These are phyloP conservation scores for Bothrops jararaca DNA, from an alignment of 2,113 vertebrate species.

Conservation along the genomic window DNA sequence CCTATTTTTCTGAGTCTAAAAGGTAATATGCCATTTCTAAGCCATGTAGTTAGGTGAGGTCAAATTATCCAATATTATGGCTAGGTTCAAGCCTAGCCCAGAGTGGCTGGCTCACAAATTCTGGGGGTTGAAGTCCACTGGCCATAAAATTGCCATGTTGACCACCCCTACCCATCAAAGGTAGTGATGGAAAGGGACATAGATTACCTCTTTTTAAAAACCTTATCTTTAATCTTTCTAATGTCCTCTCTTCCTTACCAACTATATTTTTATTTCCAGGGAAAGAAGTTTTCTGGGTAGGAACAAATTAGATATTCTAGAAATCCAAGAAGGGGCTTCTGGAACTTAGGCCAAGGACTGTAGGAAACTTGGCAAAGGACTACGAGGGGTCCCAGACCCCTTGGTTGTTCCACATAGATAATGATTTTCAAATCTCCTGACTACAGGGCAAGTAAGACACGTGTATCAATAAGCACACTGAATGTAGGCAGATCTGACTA, in stretches of 20 bases:
- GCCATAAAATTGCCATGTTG: not conserved
- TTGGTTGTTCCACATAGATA: not conserved
- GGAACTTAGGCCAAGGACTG: not conserved
- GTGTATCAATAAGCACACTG: not conserved
- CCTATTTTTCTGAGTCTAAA: not conserved
- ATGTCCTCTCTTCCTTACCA: not conserved
- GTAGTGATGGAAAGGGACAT: not conserved
- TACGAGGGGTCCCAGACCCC: not conserved
- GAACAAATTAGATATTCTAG: not conserved
- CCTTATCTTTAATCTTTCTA: not conserved
- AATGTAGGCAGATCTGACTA: not conserved
- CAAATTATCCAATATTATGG: not conserved
- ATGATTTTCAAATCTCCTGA: not conserved
- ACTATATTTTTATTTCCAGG: not conserved
- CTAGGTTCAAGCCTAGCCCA: not conserved
- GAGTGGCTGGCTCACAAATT: not conserved
- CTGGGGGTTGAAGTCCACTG: not conserved
- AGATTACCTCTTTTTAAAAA: not conserved
- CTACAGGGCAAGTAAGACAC: not conserved
- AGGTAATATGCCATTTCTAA: not conserved
- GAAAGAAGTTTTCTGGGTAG: not conserved
- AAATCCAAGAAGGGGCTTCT: not conserved
- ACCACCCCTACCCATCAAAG: not conserved
- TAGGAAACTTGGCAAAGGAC: not conserved
- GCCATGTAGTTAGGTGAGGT: not conserved